Percentiles rank a stretch among this genome's conserved stretches.
These are phyloP conservation scores for Bos javanicus DNA, from an alignment of 2,113 vertebrate genomes.

Conservation along the genomic window DNA sequence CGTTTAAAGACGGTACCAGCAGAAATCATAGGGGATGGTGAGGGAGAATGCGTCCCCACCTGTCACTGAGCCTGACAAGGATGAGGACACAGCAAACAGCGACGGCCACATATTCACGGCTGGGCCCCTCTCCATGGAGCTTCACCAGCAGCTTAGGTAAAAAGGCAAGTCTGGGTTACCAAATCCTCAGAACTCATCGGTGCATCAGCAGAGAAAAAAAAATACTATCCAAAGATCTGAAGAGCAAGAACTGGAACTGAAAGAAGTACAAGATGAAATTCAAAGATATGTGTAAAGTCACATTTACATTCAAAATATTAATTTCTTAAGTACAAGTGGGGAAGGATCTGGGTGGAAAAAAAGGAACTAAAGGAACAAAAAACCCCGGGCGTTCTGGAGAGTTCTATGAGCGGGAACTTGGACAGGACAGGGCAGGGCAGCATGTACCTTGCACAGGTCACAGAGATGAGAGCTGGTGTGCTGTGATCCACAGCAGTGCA, in stretches of 20 bases:
- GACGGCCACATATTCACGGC: neutral
- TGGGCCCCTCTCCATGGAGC: neutral
- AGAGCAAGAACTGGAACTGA: neutral
- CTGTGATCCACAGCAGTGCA: accelerated
- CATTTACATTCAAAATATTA: neutral
- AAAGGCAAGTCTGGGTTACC: neutral
- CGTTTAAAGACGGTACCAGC: neutral
- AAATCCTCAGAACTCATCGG: neutral
- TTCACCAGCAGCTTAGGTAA: neutral
- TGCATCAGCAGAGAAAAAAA: neutral
- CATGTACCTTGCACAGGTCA: neutral
- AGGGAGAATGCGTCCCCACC: neutral
- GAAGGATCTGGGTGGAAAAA: neutral
- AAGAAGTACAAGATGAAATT: neutral
- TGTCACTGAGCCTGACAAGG: neutral
- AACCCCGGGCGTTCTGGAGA: neutral
- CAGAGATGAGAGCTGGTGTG: neutral
- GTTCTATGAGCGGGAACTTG: neutral
- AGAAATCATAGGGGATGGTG: neutral
- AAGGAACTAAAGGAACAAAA: neutral
- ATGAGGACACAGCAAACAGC: neutral
- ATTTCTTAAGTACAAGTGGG: neutral
- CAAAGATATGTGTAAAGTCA: neutral
- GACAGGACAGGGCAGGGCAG: neutral
- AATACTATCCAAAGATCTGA: neutral